These are phyloP conservation scores for Nemopilema nomurai DNA, from an alignment of 30 jellyfish, hydroid and myxozoan species.

Conservation along the genomic window DNA sequence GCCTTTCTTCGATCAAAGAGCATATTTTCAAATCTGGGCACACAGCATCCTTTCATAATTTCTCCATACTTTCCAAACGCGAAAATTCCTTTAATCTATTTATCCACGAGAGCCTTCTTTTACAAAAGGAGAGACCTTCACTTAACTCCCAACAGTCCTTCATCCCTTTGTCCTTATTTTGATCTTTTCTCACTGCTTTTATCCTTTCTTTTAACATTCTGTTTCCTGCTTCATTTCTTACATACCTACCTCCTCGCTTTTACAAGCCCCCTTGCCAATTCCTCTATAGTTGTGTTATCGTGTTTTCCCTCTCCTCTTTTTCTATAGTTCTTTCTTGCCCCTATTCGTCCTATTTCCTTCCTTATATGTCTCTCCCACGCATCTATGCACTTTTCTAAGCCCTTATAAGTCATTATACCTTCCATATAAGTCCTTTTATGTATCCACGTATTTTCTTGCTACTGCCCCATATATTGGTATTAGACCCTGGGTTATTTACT, in stretches of 20 bases:
- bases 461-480: too few relatives aligned
- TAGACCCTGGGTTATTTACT: too few relatives aligned
- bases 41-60: constrained; percentile 18
- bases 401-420: too few relatives aligned
- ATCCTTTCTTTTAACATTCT: background rate
- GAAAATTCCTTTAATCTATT: constrained; percentile 8
- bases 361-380: constrained; percentile 7
- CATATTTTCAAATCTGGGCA: constrained; percentile 9
- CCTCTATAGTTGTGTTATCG: constrained; percentile 5
- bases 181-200: background rate
- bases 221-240: background rate
- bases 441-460: too few relatives aligned
- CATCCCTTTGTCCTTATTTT: constrained; percentile 18
- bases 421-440: too few relatives aligned
- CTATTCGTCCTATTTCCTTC: background rate
- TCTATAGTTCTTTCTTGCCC: constrained; percentile 5
- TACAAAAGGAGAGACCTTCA: too few relatives aligned
- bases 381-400: constrained; percentile 16
- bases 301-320: constrained; percentile 9
- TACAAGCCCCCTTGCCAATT: constrained; percentile 13
- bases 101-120: too few relatives aligned
- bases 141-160: too few relatives aligned
- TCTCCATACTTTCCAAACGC: constrained; percentile 8
- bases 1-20: constrained; percentile 18
- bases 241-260: background rate